These are phyloP conservation scores for Ictidomys tridecemlineatus DNA, from an alignment of 2,113 vertebrate species.

Conservation along the genomic window DNA sequence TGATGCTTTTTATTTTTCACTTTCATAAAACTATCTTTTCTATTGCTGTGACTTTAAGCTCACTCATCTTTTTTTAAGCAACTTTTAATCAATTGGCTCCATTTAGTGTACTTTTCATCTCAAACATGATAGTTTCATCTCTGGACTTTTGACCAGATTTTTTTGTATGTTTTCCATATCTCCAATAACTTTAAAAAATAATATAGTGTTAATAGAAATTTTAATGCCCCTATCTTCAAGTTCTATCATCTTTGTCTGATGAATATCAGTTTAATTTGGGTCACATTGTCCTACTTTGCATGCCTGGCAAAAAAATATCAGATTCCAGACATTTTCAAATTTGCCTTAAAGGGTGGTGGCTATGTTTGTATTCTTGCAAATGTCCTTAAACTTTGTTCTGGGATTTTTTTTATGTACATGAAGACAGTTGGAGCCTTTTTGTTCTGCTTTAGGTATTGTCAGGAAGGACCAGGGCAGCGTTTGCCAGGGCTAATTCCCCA, in stretches of 20 bases:
- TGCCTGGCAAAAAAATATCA: neutral
- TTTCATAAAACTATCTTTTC: neutral
- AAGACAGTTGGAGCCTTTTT: neutral
- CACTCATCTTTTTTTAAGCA: neutral
- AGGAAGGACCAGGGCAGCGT: neutral
- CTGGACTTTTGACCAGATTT: neutral
- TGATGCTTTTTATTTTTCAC: neutral
- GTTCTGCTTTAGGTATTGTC: neutral
- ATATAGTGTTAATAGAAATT: neutral
- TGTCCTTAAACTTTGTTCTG: neutral
- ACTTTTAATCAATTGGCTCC: neutral
- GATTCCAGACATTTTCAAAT: neutral
- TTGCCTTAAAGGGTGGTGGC: neutral
- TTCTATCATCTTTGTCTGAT: neutral
- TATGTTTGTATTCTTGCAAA: conserved; percentile 2
- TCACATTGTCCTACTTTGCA: neutral
- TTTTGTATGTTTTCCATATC: neutral
- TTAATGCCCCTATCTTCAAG: neutral
- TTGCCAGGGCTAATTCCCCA: neutral
- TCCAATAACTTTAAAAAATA: neutral
- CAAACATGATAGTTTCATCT: neutral
- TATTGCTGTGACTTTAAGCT: neutral
- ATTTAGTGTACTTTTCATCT: conserved; percentile 31
- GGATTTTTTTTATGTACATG: neutral
- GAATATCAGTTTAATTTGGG: neutral